Percentiles rank a stretch among this genome's conserved stretches.
Conservation (phyloP, 2,888 invertebrate species). For the Drosophila borealis region DNA sequence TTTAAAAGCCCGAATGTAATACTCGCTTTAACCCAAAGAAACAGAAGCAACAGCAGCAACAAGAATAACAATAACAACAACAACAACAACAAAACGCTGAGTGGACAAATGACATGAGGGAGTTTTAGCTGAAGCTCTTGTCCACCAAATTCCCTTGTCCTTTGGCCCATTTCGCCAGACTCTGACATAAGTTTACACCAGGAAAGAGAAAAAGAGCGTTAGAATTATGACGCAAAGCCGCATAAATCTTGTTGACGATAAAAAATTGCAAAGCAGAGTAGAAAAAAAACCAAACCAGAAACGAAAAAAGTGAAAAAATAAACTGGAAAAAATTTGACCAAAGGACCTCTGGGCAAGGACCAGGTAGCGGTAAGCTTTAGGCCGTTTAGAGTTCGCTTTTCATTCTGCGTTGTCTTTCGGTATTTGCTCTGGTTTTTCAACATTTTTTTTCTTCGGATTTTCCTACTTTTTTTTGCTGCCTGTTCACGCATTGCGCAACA, state of each 20-base stretch:
- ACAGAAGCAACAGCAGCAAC: conserved; percentile 5
- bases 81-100: conserved; percentile 14
- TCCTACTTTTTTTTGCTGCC: background rate
- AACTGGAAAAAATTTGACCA: conserved; percentile 8
- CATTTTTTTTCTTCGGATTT: conserved; percentile 12
- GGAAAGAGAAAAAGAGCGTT: conserved; percentile 38
- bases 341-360: conserved; percentile 13
- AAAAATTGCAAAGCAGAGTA: conserved; percentile 56
- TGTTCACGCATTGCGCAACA: conserved; percentile 10
- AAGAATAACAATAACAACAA: conserved; percentile 25
- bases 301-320: background rate
- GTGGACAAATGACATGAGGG: conserved; percentile 36
- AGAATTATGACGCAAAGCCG: conserved; percentile 71
- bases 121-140: conserved; percentile 6
- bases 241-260: conserved; percentile 75
- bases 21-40: conserved; percentile 19
- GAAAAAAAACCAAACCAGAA: background rate
- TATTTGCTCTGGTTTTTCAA: conserved; percentile 29
- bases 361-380: conserved; percentile 30
- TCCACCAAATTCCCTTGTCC: background rate
- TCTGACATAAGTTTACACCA: conserved; percentile 49
- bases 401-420: conserved; percentile 16
- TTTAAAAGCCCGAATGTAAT: conserved; percentile 40
- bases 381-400: conserved; percentile 37
- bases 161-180: conserved; percentile 14